Percentiles rank a stretch among this genome's conserved stretches.
These are phyloP conservation scores for Pedicia rivosa DNA, from an alignment of 2,888 invertebrate genomes.

Conservation along the genomic window DNA sequence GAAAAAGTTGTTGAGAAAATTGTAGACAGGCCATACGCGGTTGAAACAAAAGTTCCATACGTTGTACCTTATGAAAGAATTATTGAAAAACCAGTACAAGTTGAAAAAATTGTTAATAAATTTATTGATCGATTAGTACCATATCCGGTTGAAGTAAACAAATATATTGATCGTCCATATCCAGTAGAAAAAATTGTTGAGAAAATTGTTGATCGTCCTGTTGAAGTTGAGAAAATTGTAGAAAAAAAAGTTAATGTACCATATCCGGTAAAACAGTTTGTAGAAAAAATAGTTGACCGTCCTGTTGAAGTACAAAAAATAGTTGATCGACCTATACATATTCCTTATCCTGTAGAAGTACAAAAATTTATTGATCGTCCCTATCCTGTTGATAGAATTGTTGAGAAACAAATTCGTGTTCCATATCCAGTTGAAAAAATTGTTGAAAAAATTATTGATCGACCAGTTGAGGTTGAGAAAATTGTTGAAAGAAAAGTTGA, in stretches of 20 bases:
- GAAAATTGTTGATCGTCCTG: conserved; percentile 26
- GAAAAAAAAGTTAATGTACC: conserved; percentile 41
- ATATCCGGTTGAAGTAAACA: conserved; percentile 34
- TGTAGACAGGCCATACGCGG: conserved; percentile 29
- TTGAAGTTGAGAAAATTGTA: conserved; percentile 30
- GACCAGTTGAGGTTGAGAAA: conserved; percentile 33
- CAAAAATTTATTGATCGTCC: conserved; percentile 32
- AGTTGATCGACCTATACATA: conserved; percentile 32
- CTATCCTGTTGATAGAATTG: conserved; percentile 32
- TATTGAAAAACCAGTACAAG: conserved; percentile 13
- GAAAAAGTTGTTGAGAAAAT: conserved; percentile 18
- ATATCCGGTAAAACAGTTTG: conserved; percentile 26
- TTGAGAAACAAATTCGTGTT: conserved; percentile 39
- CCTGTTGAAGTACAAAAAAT: conserved; percentile 30
- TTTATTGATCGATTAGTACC: conserved; percentile 20
- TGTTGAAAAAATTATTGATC: conserved; percentile 25
- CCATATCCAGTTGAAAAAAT: conserved; percentile 36
- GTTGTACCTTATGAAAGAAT: conserved; percentile 17
- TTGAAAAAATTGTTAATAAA: conserved; percentile 23
- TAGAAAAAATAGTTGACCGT: conserved; percentile 28
- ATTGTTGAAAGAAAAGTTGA: conserved; percentile 31
- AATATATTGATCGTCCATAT: conserved; percentile 31
- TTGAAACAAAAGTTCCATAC: conserved; percentile 28
- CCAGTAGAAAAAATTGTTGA: conserved; percentile 37
- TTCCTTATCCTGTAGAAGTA: conserved; percentile 21